Evolutionary conservation across 2,113 vertebrate genomes (phyloP), one percentile per base, ranked within the genome.

Genomic region (Odontesthes bonariensis): DNA sequence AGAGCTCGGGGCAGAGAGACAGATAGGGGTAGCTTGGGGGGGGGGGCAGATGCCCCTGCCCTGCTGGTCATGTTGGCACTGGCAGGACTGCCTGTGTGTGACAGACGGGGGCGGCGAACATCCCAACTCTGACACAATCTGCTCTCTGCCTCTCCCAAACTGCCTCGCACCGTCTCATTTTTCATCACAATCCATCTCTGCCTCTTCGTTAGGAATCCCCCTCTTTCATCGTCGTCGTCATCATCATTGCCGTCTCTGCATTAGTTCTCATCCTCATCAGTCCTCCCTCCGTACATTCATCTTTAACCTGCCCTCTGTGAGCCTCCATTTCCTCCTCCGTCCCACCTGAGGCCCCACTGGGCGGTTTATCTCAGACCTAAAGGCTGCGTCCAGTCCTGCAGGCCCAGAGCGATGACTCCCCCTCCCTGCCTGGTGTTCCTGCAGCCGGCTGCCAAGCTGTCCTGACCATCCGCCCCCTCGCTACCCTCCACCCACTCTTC

Each of bases 21-120:
- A 54, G 69, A 69, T 61, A 63, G 66, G 52, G 75, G 66, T 77
- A 63, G 74, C 65, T 61, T 47, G 70, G 64, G 49, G 63, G 51
- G 62, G 81, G 72, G 72, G 89, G 86, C 89, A 92, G 90, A 92
- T 93, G 93, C 88, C 92, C 86, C 81, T 75, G 75, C 86, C 90
- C 91, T 91, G 87, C 90, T 85, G 88, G 89, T 91, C 87, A 86
- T 93, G 84, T 91, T 93, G 92, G 93, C 92, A 91, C 88, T 69
- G 81, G 78, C 69, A 79, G 63, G 35, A 82, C 90, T 89, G 92
- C 86, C 83, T 90, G 86, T 59, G 82, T 86, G 84, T 77, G 85
- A 90, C 88, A 90, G 90, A 89, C 81, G 90, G 88, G 73, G 73
- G 84, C 83, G 75, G 77, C 77, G 47, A 86, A 87, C 87, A 88